These are phyloP conservation scores for Psophia crepitans DNA, from an alignment of 2,113 vertebrate genomes.

Conservation along the genomic window DNA sequence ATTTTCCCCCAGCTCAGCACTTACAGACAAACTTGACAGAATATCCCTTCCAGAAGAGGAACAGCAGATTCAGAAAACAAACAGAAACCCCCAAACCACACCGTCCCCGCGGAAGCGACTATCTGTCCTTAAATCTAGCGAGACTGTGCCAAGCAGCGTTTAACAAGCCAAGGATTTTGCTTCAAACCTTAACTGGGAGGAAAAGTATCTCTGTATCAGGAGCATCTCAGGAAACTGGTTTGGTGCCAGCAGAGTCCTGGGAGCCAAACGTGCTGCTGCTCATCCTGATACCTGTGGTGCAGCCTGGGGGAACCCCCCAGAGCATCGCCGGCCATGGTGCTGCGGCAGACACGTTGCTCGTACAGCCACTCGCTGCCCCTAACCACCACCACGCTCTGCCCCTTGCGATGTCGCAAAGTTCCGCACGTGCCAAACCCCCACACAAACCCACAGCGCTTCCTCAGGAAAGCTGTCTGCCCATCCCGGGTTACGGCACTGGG, in stretches of 20 bases:
- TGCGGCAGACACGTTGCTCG: background rate
- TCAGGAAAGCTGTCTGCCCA: background rate
- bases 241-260: background rate
- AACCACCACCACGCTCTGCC: accelerated
- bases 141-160: accelerated
- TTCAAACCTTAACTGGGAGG: background rate
- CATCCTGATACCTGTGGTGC: accelerated
- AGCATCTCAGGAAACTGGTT: background rate
- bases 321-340: accelerated
- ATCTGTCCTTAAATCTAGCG: background rate
- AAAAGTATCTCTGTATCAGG: background rate
- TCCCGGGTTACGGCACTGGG: accelerated
- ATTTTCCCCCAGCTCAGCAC: background rate
- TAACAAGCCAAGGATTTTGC: background rate
- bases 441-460: accelerated
- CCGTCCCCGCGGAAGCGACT: background rate
- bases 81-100: background rate
- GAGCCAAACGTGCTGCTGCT: accelerated
- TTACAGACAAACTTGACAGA: background rate
- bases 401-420: background rate
- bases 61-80: background rate
- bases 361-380: background rate
- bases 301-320: background rate
- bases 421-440: background rate
- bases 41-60: background rate